These are phyloP conservation scores for Todus mexicanus DNA, from an alignment of 2,797 vertebrate genomes.

Conservation along the genomic window DNA sequence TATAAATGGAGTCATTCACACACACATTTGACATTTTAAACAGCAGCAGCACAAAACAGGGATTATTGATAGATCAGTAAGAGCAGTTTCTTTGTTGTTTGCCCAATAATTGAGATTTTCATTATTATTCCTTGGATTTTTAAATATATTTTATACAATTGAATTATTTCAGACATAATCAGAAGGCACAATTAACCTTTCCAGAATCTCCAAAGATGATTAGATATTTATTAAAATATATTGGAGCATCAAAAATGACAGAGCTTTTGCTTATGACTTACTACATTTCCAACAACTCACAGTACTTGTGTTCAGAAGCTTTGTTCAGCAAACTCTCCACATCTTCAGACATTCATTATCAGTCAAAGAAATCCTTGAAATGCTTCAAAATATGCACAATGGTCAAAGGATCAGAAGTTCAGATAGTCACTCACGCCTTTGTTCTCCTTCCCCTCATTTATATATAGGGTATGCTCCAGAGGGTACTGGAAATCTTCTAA, in stretches of 20 bases:
- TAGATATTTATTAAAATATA: not conserved
- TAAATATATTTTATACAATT: not conserved
- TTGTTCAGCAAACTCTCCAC: not conserved
- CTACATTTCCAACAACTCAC: not conserved
- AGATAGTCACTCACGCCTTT: not conserved
- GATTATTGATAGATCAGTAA: not conserved
- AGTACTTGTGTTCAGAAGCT: not conserved
- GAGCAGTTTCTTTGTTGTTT: constrained; percentile 8
- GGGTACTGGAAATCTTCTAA: not conserved
- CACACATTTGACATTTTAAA: constrained; percentile 43
- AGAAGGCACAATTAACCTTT: not conserved
- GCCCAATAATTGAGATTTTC: not conserved
- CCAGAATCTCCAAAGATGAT: not conserved
- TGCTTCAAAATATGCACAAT: not conserved
- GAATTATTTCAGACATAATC: not conserved
- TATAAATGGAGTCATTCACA: constrained; percentile 33
- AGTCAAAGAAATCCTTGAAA: constrained; percentile 27
- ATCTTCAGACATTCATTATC: not conserved
- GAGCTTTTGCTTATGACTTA: not conserved
- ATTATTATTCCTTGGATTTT: not conserved
- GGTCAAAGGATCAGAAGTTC: constrained; percentile 18
- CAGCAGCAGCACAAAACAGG: not conserved
- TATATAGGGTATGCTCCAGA: not conserved
- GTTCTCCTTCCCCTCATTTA: not conserved
- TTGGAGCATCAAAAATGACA: not conserved